Evolutionary conservation across 1,140 invertebrate species (phyloP).

Genomic region (Drosophila funebris): DNA sequence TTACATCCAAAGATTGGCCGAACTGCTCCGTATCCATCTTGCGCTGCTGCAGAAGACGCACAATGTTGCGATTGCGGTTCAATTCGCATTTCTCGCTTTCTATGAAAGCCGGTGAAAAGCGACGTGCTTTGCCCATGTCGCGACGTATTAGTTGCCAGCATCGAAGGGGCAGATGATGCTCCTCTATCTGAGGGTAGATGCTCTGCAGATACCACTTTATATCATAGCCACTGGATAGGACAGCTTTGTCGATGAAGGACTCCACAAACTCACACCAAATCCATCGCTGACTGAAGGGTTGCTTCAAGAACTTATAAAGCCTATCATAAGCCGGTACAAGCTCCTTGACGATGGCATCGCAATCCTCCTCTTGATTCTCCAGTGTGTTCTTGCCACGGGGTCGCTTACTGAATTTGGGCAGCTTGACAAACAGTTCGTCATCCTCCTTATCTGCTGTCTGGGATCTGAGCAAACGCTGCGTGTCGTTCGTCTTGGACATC

Average conservation of each 20-base stretch:
- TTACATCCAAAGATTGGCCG: background rate
- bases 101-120: slow-evolving; percentile 54
- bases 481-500: slow-evolving; percentile 27
- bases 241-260: slow-evolving; percentile 43
- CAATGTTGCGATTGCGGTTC: slow-evolving; percentile 4
- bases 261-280: slow-evolving; percentile 59
- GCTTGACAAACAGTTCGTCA: slow-evolving; percentile 55
- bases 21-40: background rate
- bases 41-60: slow-evolving; percentile 42
- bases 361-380: background rate
- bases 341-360: background rate
- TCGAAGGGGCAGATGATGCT: slow-evolving; percentile 33
- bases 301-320: slow-evolving; percentile 38
- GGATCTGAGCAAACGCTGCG: slow-evolving; percentile 8
- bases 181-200: slow-evolving; percentile 13
- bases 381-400: background rate
- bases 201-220: slow-evolving; percentile 24
- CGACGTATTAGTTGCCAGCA: slow-evolving; percentile 55
- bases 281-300: slow-evolving; percentile 42
- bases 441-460: background rate
- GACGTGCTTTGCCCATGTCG: slow-evolving; percentile 53
- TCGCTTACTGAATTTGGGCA: slow-evolving; percentile 33
- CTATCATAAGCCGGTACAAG: background rate
- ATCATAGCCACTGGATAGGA: slow-evolving; percentile 32
- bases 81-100: slow-evolving; percentile 20